Conservation (phyloP, 2,888 invertebrate genomes). For the Shargacucullia verbasci region DNA sequence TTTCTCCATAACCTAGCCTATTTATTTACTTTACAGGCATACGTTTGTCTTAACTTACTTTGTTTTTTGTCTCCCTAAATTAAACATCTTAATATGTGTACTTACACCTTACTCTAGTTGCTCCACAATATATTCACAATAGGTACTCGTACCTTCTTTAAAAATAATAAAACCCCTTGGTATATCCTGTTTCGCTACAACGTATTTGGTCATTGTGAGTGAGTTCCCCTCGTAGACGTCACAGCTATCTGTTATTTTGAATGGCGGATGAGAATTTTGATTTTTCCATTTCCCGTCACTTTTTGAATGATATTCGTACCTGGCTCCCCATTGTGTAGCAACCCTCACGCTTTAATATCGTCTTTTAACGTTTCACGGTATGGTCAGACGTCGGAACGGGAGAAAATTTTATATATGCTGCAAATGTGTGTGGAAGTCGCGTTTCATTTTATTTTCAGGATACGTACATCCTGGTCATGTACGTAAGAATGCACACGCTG, state of each 20-base stretch:
- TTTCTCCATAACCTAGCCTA: too few species aligned
- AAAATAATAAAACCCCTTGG: conserved; percentile 2
- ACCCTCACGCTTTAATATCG: conserved; percentile 76
- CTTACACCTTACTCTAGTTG: too few species aligned
- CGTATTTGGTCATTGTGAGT: conserved; percentile 60
- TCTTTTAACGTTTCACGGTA: conserved; percentile 62
- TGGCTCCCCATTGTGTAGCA: conserved; percentile 68
- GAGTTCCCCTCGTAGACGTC: conserved; percentile 52
- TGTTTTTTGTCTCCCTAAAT: too few species aligned
- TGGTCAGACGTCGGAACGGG: conserved; percentile 58
- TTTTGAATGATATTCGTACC: conserved; percentile 72
- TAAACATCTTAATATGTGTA: too few species aligned
- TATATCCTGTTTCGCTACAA: conserved; percentile 47
- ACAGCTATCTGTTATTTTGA: conserved; percentile 72
- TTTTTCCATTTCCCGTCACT: conserved; percentile 83
- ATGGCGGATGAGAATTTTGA: conserved; percentile 76
- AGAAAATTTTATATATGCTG: conserved; percentile 25
- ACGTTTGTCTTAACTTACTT: too few species aligned
- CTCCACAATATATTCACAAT: neutral
- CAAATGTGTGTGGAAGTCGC: conserved; percentile 20
- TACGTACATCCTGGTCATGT: neutral
- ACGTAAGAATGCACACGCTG: conserved; percentile 20
- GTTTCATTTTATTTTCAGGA: conserved; percentile 27
- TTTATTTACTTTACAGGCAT: too few species aligned
- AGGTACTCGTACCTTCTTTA: neutral